phyloP scores from a whole-genome alignment of 2,888 invertebrate genomes.

The Actias luna region DNA sequence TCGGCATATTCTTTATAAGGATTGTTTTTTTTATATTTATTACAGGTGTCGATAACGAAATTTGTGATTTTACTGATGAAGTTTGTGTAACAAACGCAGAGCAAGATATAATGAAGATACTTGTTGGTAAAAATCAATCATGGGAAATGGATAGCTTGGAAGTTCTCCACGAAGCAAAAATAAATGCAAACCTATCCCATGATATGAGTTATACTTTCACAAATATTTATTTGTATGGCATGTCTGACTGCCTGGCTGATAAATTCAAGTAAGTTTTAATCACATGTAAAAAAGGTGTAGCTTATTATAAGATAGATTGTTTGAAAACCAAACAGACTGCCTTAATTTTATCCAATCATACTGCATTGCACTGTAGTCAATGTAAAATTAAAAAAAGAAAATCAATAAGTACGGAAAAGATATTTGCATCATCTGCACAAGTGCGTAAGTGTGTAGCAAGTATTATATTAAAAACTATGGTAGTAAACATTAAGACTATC shows the following conservation, averaged over 20 bases:
- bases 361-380: too few species aligned
- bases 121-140: conserved; percentile 19
- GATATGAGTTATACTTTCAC: conserved; percentile 14
- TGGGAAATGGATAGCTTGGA: conserved; percentile 23
- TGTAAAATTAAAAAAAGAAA: too few species aligned
- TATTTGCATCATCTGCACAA: too few species aligned
- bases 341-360: not conserved
- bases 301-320: not conserved
- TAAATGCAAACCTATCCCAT: conserved; percentile 13
- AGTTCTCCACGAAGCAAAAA: conserved; percentile 18
- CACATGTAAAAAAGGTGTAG: not conserved
- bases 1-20: too few species aligned
- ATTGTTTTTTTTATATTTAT: conserved; percentile 1
- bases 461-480: too few species aligned
- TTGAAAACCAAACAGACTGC: not conserved
- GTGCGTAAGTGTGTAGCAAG: too few species aligned
- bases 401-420: too few species aligned
- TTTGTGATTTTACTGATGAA: conserved; percentile 18
- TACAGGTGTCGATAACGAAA: conserved; percentile 18
- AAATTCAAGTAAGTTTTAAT: conserved; percentile 20
- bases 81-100: conserved; percentile 21
- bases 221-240: conserved; percentile 17
- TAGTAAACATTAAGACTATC: too few species aligned
- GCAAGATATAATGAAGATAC: conserved; percentile 11
- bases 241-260: conserved; percentile 21